Percentiles rank a stretch among this genome's conserved stretches.
Conservation (phyloP, 2,888 invertebrate genomes). For the Nomada ruficornis region DNA sequence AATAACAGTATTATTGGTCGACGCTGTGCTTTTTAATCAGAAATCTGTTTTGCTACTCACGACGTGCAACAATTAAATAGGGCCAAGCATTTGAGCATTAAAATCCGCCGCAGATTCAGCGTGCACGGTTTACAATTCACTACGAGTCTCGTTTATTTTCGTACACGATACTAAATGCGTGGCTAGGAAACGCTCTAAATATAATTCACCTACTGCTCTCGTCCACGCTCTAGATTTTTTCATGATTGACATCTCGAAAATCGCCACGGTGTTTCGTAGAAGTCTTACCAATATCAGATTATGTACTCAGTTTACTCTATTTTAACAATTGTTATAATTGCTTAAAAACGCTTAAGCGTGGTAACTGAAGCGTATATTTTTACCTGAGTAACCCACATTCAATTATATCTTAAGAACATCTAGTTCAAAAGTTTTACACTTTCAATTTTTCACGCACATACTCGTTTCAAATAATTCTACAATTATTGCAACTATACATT, state of each 20-base stretch:
- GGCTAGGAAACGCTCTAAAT: constrained; percentile 15
- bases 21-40: too few relatives aligned
- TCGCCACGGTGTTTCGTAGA: constrained; percentile 8
- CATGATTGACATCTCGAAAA: constrained; percentile 9
- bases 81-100: neutral
- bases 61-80: neutral
- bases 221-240: neutral
- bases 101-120: neutral
- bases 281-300: neutral
- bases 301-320: neutral
- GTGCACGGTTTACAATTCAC: neutral
- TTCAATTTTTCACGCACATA: too few relatives aligned
- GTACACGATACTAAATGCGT: neutral
- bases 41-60: neutral
- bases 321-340: too few relatives aligned
- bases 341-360: too few relatives aligned
- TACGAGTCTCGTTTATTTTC: constrained; percentile 29
- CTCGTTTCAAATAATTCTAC: too few relatives aligned
- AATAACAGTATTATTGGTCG: too few relatives aligned
- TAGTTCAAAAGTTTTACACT: too few relatives aligned
- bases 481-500: too few relatives aligned
- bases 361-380: too few relatives aligned
- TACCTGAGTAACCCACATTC: too few relatives aligned
- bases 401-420: too few relatives aligned
- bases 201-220: constrained; percentile 11